Base-by-base conservation (phyloP, 2,888 invertebrate species). In the Drosophila pseudotakahashii region DNA sequence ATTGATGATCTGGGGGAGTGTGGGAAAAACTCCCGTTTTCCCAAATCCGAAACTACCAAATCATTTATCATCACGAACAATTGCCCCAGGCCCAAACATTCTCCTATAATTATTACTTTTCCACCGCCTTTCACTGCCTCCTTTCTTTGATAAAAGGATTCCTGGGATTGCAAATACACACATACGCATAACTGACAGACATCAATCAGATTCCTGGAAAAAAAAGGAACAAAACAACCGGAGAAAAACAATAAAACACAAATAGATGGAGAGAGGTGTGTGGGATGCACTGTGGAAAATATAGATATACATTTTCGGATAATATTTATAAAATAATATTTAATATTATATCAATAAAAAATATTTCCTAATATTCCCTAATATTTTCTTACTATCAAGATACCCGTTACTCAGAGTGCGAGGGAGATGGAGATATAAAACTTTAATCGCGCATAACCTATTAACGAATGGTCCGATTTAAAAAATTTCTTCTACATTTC, bases 51-150 rank as follows among this genome's bases (percentile, higher is more conserved):
- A 60, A 42, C 41, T 26, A 41, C 47, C 54, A 73, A 41, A 84
- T 87, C 84, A 84, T 84, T 84, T 89, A 84, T 84, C 89, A 84
- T 87, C 75, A 75, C 88, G 74, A 87, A 84, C 84, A 84, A 84
- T 84, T 87, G 89, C 81, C 77, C 54, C 69, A 53, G 66, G 88
- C 75, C 60, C 61, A 76, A 79, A 82, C 77, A 77, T 54, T 47
- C 81, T 58, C 44, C 73, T 70, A 83, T 84, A 84, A 84, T 84
- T 88, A 84, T 88, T 75, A 55, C 67, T 63, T 59, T 59, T 74
- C 51, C 61, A 54, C 50, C 59, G 55, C 51, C 55, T 51, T 50
- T 55, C 51, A 47, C 47, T 32, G 30, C 39, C 36, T 48, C 60
- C 44, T 13, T n/a, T 23, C 26, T 41, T 74, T 84, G 81, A 81